Evolutionary conservation across 2,888 invertebrate genomes (phyloP).

Genomic region (Rhamphomyia laevipes): DNA sequence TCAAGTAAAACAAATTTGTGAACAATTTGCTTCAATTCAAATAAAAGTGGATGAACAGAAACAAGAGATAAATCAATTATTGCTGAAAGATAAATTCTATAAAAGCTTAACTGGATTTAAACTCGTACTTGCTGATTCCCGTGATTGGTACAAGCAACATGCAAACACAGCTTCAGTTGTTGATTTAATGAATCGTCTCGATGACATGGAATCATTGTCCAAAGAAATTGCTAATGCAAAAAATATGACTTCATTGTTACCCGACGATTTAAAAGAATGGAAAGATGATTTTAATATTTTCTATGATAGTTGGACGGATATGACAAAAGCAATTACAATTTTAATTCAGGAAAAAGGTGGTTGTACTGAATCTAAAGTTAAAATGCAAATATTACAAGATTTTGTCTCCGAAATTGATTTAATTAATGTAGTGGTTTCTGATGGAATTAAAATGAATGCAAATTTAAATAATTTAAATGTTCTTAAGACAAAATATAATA

Average conservation of each 20-base stretch:
- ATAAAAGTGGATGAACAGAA: conserved; percentile 23
- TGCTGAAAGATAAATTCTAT: conserved; percentile 34
- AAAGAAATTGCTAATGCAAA: conserved; percentile 32
- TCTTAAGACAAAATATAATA: conserved; percentile 25
- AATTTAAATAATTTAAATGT: conserved; percentile 28
- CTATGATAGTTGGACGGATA: conserved; percentile 36
- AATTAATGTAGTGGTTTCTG: conserved; percentile 25
- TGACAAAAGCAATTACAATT: conserved; percentile 32
- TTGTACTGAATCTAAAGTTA: conserved; percentile 33
- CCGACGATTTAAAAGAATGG: conserved; percentile 30
- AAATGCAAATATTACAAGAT: conserved; percentile 21
- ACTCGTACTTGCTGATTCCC: conserved; percentile 33
- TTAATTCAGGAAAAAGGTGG: conserved; percentile 40
- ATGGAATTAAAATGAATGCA: conserved; percentile 27
- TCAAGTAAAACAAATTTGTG: conserved; percentile 28
- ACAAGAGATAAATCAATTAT: conserved; percentile 20
- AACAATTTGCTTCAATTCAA: conserved; percentile 22
- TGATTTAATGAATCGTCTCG: conserved; percentile 33
- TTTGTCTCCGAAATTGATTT: conserved; percentile 21
- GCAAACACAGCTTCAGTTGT: conserved; percentile 27
- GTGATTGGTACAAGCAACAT: conserved; percentile 38
- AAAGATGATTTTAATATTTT: conserved; percentile 34
- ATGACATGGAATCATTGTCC: conserved; percentile 35
- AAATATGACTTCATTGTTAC: conserved; percentile 23
- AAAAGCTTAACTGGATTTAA: conserved; percentile 36